phyloP scores from a whole-genome alignment of 2,113 vertebrate genomes.

The Myrmophylax atrothorax region DNA sequence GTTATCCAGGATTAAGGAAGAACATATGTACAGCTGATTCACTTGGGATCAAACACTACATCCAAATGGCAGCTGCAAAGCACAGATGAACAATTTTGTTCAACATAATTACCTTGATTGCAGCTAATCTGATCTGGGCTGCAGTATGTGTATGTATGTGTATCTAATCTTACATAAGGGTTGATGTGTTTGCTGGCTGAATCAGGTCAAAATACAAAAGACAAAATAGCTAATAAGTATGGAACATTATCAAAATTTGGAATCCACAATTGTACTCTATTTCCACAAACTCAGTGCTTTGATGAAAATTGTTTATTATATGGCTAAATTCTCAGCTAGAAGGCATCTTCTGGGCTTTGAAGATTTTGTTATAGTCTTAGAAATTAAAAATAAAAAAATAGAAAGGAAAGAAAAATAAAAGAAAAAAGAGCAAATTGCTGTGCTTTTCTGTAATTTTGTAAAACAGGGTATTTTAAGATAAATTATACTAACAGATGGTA shows the following conservation, averaged over 20 bases:
- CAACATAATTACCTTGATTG: constrained; percentile 83
- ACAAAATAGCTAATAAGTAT: constrained; percentile 78
- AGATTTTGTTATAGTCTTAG: constrained; percentile 82
- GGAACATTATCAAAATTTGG: constrained; percentile 79
- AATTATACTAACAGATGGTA: constrained; percentile 88
- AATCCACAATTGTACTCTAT: constrained; percentile 76
- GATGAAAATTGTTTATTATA: constrained; percentile 89
- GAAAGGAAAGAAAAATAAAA: constrained; percentile 50
- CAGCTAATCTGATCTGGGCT: constrained; percentile 79
- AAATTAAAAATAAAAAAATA: constrained; percentile 73
- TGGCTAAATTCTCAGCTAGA: constrained; percentile 78
- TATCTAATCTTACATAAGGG: constrained; percentile 69
- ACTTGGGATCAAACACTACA: constrained; percentile 75
- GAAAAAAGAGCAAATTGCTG: constrained; percentile 90
- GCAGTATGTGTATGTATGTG: constrained; percentile 48
- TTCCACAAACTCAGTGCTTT: constrained; percentile 74
- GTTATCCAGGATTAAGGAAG: background rate
- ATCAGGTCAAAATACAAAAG: constrained; percentile 83
- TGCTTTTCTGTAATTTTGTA: constrained; percentile 95
- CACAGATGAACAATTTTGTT: constrained; percentile 75
- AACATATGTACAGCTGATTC: constrained; percentile 17
- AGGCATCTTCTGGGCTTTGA: constrained; percentile 90
- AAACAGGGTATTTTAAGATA: constrained; percentile 85
- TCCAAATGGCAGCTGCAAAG: constrained; percentile 72
- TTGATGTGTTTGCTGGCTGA: constrained; percentile 72